Evolutionary conservation across 2,888 invertebrate genomes (phyloP), one percentile per base, ranked within the genome.

Genomic region (Cosmia trapezina): DNA sequence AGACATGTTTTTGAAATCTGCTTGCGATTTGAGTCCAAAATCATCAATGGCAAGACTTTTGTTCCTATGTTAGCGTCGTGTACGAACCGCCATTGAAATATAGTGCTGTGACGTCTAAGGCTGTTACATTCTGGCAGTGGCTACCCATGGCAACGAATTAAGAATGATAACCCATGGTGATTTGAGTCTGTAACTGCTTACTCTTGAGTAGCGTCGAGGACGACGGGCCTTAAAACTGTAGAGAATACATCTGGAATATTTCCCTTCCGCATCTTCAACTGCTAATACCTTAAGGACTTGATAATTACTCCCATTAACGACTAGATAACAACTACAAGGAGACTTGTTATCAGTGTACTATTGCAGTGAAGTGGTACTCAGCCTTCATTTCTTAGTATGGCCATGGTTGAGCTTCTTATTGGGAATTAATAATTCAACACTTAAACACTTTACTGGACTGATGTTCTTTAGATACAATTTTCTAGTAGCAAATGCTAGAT

Each of bases 351-450:
- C 68, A 59, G 49, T 56, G 41, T 37, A n/a, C 45, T 47, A 72
- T 56, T 72, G 56, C 47, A n/a, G 4, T 70, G 37, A 66, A 85
- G 85, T 80, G 73, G 53, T 28, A 59, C 64, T 79, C 62, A 51
- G 54, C 62, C 54, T 70, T 65, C 66, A 17, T 33, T 54, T 28
- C 43, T 63, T 9, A 56, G 45, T 59, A 60, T 33, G 2, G 51
- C 41, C 49, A 60, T 41, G 41, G 2, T 64, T 60, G 9, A 45
- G 17, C 14, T 37, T 9, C 19, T 14, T 53, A 47, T 5, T 33
- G 22, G 14, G 53, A 57, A 56, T n/a, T 41, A 41, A 37, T 57
- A 19, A 62, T 53, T 70, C 17, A 62, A 62, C 43, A 56, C n/a
- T 9, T 65, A 12, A 65, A 61, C 33, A 64, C 53, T 78, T 17